A percentile compares a stretch with the other conserved stretches of the same genome.
These are phyloP conservation scores for Dorcus parallelipipedus DNA, from an alignment of 2,888 invertebrate genomes.

Conservation along the genomic window DNA sequence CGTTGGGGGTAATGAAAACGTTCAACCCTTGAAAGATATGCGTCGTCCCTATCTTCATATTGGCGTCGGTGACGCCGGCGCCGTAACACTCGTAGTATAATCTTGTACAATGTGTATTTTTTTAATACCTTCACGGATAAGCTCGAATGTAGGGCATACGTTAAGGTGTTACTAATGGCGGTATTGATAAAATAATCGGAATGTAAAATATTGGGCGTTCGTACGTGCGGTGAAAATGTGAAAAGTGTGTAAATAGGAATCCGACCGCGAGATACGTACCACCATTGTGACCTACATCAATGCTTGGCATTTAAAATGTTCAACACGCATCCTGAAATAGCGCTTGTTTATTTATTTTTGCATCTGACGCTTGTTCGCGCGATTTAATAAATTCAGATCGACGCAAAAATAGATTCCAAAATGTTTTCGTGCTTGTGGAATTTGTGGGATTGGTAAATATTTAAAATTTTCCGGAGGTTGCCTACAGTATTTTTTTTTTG, in stretches of 20 bases:
- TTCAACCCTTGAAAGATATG: neutral
- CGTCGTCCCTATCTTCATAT: neutral
- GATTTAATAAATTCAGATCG: slow-evolving; percentile 1
- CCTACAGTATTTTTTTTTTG: slow-evolving; percentile 17
- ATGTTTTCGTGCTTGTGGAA: slow-evolving; percentile 56
- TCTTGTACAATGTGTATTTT: slow-evolving; percentile 8
- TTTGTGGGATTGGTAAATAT: slow-evolving; percentile 36
- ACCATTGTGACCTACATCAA: slow-evolving; percentile 40
- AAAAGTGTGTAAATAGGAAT: neutral
- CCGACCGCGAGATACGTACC: slow-evolving; percentile 3
- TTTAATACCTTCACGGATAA: neutral
- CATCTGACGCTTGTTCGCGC: neutral
- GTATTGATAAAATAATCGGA: neutral
- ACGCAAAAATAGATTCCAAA: slow-evolving; percentile 8
- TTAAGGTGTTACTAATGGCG: neutral
- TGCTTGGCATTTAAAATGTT: slow-evolving; percentile 29
- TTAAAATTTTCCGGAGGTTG: neutral
- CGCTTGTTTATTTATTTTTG: slow-evolving; percentile 18
- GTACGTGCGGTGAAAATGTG: neutral
- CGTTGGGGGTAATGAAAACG: too few relatives aligned
- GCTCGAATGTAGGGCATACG: neutral
- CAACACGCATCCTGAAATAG: slow-evolving; percentile 21
- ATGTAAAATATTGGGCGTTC: neutral
- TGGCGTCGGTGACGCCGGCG: slow-evolving; percentile 24
- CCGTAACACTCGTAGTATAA: slow-evolving; percentile 22